Evolutionary conservation across 2,797 vertebrate genomes (phyloP).

Genomic region (Valencia hispanica): DNA sequence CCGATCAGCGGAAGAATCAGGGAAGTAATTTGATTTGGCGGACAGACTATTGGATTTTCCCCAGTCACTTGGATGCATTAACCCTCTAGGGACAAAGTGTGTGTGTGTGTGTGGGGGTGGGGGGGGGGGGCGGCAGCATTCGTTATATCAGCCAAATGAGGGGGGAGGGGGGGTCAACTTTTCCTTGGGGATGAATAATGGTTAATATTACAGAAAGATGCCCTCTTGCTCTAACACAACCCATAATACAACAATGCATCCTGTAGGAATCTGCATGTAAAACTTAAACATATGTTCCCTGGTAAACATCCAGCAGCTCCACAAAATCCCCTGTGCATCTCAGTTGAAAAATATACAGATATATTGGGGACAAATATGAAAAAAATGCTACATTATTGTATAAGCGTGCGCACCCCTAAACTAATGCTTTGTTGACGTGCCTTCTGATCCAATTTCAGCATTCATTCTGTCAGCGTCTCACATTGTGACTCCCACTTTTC

Average conservation of each 20-base stretch:
- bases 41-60: conserved; percentile 45
- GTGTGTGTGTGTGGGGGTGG: conserved; percentile 13
- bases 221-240: conserved; percentile 32
- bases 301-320: not conserved
- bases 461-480: too few relatives aligned
- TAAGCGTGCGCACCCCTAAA: too few relatives aligned
- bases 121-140: conserved; percentile 17
- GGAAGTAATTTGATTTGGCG: conserved; percentile 63
- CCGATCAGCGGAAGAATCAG: conserved; percentile 41
- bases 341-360: too few relatives aligned
- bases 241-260: not conserved
- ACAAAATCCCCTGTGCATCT: too few relatives aligned
- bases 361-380: too few relatives aligned
- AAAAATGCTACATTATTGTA: too few relatives aligned
- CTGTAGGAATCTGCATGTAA: not conserved
- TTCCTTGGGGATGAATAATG: conserved; percentile 30
- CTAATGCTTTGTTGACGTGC: too few relatives aligned
- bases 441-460: too few relatives aligned
- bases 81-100: conserved; percentile 55
- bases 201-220: conserved; percentile 45
- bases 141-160: conserved; percentile 65
- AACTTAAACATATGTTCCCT: not conserved
- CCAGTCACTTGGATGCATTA: conserved; percentile 47
- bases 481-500: not conserved
- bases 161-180: conserved; percentile 24